Base-by-base conservation (phyloP, 2,888 invertebrate genomes). In the Eupsilia transversa region DNA sequence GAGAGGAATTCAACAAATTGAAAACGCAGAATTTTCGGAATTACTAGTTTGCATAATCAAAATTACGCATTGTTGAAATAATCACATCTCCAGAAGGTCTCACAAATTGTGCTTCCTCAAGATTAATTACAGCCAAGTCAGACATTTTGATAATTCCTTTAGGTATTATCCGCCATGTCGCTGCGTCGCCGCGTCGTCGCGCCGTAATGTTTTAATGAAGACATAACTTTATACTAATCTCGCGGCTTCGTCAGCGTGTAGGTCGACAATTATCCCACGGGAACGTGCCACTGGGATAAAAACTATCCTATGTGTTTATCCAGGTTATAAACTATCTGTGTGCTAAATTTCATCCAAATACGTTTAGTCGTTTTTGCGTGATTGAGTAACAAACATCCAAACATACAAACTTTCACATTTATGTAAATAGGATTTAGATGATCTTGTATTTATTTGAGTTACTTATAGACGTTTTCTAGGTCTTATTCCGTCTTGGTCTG, bases 1-100 rank as follows among this genome's bases (percentile, higher is more conserved):
- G 7, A 56, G 9, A 33, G 14, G n/a, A n/a, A 52, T 63, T 60
- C 20, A 43, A 43, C 2, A 30, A 41, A 12, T 27, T 27, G 6
- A 30, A 14, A 63, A 56, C 27, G 41, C 23, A n/a, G 61, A 41
- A 61, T 60, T 66, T 33, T 17, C 20, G 23, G 38, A 17, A 46
- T 27, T 35, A 71, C 43, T 35, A n/a, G 27, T 56, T 65, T 30
- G 12, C 30, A 12, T 38, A 33, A 38, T 67, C 35, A 35, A 35
- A 74, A 52, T 52, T 38, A 59, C 63, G 46, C 63, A 73, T 43
- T 79, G 38, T 35, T 65, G 20, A 68, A 65, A 65, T 65, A 41
- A 79, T n/a, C 17, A 52, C 20, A 43, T 66, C 14, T 56, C n/a
- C n/a, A 56, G 27, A 67, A 52, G 27, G 20, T 46, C 38, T 41